Evolutionary conservation across 2,113 vertebrate species (phyloP).

Genomic region (Xenopus laevis): DNA sequence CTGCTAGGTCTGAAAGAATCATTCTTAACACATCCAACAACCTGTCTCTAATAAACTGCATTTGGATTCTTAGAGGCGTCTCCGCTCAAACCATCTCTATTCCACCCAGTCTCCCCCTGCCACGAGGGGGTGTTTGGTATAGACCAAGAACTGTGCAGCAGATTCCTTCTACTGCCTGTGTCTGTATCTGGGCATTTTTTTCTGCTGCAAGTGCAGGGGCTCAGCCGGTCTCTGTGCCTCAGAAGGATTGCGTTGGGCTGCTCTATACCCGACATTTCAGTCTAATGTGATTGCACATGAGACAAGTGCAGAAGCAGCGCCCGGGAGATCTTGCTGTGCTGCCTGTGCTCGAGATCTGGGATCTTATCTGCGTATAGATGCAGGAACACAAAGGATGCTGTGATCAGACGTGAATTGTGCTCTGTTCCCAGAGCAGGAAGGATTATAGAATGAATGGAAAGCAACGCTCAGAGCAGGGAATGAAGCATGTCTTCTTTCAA

Average conservation of each 20-base stretch:
- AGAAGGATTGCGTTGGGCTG: neutral
- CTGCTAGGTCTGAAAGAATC: too few relatives aligned
- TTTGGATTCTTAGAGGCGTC: conserved; percentile 27
- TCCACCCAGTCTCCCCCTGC: conserved; percentile 12
- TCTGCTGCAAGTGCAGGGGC: conserved; percentile 14
- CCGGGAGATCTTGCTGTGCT: neutral
- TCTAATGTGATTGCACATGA: neutral
- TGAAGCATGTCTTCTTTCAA: conserved; percentile 18
- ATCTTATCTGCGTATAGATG: conserved; percentile 1
- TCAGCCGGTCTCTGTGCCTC: conserved; percentile 12
- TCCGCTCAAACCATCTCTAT: conserved; percentile 28
- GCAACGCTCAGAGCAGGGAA: conserved; percentile 30
- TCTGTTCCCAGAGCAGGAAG: conserved; percentile 44
- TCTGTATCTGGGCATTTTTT: conserved; percentile 19
- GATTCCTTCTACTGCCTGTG: conserved; percentile 5
- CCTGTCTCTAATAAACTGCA: neutral
- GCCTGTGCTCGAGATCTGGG: neutral
- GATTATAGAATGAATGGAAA: conserved; percentile 39
- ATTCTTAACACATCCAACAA: too few relatives aligned
- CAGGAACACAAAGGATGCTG: conserved; percentile 39
- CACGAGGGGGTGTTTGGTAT: conserved; percentile 17
- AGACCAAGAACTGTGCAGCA: conserved; percentile 27
- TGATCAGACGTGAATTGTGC: conserved; percentile 34
- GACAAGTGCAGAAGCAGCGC: neutral
- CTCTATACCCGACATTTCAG: neutral